These are phyloP conservation scores for Eristalis arbustorum DNA, from an alignment of 2,888 invertebrate genomes.

Conservation along the genomic window DNA sequence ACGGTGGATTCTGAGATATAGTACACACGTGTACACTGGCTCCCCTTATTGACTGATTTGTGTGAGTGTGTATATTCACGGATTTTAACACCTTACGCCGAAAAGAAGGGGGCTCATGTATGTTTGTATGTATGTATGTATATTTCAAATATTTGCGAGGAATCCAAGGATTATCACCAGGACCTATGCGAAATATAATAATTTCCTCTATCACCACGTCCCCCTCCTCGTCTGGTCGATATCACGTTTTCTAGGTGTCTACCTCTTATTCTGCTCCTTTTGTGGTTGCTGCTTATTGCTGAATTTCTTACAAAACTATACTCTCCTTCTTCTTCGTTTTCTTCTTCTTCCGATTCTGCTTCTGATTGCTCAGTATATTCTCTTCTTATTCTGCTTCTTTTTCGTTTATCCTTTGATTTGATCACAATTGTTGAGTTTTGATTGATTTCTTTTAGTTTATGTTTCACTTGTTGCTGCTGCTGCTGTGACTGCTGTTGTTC, in stretches of 20 bases:
- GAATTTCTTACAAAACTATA: constrained; percentile 18
- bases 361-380: not conserved
- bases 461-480: constrained; percentile 1
- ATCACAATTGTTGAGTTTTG: constrained; percentile 69
- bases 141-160: constrained; percentile 39
- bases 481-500: constrained; percentile 20
- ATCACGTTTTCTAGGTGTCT: constrained; percentile 19
- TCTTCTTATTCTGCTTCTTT: constrained; percentile 30
- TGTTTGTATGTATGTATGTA: not conserved
- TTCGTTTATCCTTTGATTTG: constrained; percentile 50
- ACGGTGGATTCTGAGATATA: constrained; percentile 61
- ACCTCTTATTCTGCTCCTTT: constrained; percentile 34
- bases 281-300: constrained; percentile 27
- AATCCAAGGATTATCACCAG: constrained; percentile 42
- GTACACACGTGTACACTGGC: constrained; percentile 8
- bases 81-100: not conserved
- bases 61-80: not conserved
- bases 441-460: constrained; percentile 51
- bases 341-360: not conserved
- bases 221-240: constrained; percentile 42
- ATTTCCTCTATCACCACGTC: constrained; percentile 32
- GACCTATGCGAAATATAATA: constrained; percentile 37
- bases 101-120: not conserved
- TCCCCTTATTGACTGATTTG: not conserved
- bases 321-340: constrained; percentile 9